phyloP scores from a whole-genome alignment of 2,113 vertebrate species.

The Colistium nudipinnis region DNA sequence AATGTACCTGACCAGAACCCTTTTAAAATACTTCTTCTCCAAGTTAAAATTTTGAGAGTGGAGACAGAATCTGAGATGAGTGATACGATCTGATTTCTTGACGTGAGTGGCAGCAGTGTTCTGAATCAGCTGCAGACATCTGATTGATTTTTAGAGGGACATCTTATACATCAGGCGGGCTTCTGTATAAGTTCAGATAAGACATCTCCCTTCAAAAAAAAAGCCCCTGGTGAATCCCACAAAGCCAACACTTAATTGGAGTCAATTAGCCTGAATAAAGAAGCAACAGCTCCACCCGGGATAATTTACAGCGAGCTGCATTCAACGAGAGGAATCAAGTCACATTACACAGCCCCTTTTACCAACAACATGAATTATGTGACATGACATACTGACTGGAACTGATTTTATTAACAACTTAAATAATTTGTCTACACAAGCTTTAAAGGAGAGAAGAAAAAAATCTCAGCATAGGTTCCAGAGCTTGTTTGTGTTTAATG shows the following conservation, averaged over 20 bases:
- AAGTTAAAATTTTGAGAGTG: too few species aligned
- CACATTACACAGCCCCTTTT: neutral
- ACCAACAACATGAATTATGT: constrained; percentile 1
- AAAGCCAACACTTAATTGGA: neutral
- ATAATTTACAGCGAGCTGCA: neutral
- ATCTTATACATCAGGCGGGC: too few species aligned
- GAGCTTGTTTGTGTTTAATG: constrained; percentile 26
- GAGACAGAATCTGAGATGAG: too few species aligned
- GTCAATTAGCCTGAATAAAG: constrained; percentile 4
- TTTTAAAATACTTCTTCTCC: too few species aligned
- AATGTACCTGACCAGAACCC: too few species aligned
- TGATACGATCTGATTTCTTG: too few species aligned
- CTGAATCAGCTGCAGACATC: too few species aligned
- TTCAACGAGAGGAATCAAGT: constrained; percentile 2
- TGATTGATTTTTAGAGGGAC: too few species aligned
- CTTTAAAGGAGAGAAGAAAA: neutral
- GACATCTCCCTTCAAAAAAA: neutral
- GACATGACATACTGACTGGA: constrained; percentile 1
- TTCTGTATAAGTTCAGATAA: too few species aligned
- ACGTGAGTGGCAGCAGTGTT: too few species aligned
- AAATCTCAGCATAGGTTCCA: constrained; percentile 21
- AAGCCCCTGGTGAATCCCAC: neutral
- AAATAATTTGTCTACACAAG: neutral
- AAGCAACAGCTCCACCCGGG: neutral
- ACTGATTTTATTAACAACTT: constrained; percentile 14